phyloP scores from a whole-genome alignment of 30 jellyfish, hydroid and myxozoan genomes.

The Aurelia sp. region DNA sequence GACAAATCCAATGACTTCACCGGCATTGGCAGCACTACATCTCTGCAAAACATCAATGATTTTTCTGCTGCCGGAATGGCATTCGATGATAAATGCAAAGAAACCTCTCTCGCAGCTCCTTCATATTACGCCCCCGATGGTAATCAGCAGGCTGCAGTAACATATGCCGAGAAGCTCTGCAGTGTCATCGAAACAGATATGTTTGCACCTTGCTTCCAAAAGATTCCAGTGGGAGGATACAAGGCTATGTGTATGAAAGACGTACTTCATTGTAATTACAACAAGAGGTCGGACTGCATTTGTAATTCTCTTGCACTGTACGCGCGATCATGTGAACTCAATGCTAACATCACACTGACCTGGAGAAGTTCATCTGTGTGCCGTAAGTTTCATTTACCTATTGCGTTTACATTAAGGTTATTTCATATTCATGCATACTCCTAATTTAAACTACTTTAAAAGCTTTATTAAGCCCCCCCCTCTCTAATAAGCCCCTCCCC shows the following conservation, averaged over 20 bases:
- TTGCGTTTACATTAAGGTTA: no score
- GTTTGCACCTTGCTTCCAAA: slow-evolving; percentile 84
- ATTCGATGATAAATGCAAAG: slow-evolving; percentile 64
- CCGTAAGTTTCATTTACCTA: slow-evolving; percentile 67
- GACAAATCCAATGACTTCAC: slow-evolving; percentile 77
- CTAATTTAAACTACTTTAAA: no score
- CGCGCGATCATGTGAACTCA: slow-evolving; percentile 83
- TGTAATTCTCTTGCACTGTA: slow-evolving; percentile 86
- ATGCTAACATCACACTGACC: slow-evolving; percentile 61
- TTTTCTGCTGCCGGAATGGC: slow-evolving; percentile 57
- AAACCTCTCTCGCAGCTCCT: slow-evolving; percentile 41
- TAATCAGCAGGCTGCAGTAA: slow-evolving; percentile 2
- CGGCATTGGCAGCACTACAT: slow-evolving; percentile 37
- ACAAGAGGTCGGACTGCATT: slow-evolving; percentile 81
- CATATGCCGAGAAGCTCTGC: slow-evolving; percentile 82
- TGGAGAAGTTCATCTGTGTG: slow-evolving; percentile 93
- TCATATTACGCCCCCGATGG: slow-evolving; percentile 63
- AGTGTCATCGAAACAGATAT: slow-evolving; percentile 72
- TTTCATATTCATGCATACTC: no score
- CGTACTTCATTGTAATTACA: slow-evolving; percentile 79
- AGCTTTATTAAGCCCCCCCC: no score
- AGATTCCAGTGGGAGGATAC: slow-evolving; percentile 56
- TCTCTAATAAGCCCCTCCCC: no score
- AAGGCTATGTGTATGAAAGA: slow-evolving; percentile 92
- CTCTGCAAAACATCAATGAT: slow-evolving; percentile 15